Base-by-base conservation (phyloP, 2,113 vertebrate species). In the Semicossyphus pulcher region DNA sequence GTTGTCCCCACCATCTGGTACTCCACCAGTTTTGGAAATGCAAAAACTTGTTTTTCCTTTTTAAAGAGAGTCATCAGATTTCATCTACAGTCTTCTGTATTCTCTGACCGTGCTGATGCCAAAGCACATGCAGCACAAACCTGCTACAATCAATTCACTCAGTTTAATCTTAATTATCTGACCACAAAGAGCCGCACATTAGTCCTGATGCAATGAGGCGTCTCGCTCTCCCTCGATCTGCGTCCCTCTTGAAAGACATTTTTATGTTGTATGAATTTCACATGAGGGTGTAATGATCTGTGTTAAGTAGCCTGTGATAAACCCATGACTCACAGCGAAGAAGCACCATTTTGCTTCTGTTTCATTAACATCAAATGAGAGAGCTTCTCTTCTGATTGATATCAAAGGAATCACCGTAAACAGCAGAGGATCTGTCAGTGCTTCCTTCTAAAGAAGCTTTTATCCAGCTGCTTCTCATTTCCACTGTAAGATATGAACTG, bases 391-490 rank as follows among this genome's bases (percentile, higher is more conserved):
- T 60, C 15, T 26, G 44, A 71, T 32, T 49, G 67, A 67, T 70
- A 58, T 85, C 41, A 80, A 78, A 81, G 57, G 29, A 45, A 53
- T 3, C n/a, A 42, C 62, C 39, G 12, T 0, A 53, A 56, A 85
- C 69, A 15, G 61, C 59, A 8, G 56, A 4, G 52, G 59, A 65
- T 65, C 68, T 62, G 57, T 79, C 72, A 57, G 37, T 32, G 61
- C 56, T 47, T 25, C 54, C 49, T 29, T 28, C 9, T 57, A 67
- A 80, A 61, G 16, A 25, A 25, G 7, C 69, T 78, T 74, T 70
- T 77, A 90, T 78, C 72, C 66, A 74, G 51, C 39, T 3, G 12
- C 51, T 34, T 76, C 75, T 80, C 74, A 59, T 84, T 84, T 65
- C 63, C 58, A 56, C 15, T 57, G 64, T 3, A 0, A 45, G 53